Evolutionary conservation across 2,113 vertebrate species (phyloP).

Genomic region (Pollachius pollachius): DNA sequence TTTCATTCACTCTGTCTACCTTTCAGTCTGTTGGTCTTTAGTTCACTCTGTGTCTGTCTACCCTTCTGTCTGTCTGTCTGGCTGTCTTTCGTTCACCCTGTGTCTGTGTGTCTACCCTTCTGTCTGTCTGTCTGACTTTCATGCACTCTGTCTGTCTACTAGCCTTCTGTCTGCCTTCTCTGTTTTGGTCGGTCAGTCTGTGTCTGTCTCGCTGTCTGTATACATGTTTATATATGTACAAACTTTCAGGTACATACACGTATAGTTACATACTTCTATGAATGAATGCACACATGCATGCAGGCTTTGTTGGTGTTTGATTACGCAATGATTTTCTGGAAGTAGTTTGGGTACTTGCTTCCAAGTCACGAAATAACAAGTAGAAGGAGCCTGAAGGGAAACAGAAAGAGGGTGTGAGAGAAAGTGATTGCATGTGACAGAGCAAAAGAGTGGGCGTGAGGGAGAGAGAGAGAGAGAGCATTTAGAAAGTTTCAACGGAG

Average conservation of each 20-base stretch:
- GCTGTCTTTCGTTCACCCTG: not conserved
- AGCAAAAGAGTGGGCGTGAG: too few species aligned
- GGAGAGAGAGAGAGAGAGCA: not conserved
- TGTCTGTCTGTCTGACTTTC: not conserved
- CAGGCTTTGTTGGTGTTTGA: too few species aligned
- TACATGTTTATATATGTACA: not conserved
- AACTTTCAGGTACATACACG: not conserved
- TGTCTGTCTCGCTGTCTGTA: not conserved
- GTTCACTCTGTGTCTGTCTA: not conserved
- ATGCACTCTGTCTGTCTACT: not conserved
- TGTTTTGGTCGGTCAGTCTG: not conserved
- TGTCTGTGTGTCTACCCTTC: not conserved
- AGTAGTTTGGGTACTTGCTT: too few species aligned
- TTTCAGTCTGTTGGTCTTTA: not conserved
- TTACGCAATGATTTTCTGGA: too few species aligned
- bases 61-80: not conserved
- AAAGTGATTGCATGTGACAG: too few species aligned
- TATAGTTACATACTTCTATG: not conserved
- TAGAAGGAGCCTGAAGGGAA: too few species aligned
- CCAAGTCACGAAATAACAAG: too few species aligned
- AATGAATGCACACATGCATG: not conserved
- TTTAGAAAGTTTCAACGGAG: too few species aligned
- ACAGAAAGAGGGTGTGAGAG: too few species aligned
- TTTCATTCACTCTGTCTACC: not conserved
- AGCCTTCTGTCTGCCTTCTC: not conserved